Base-by-base conservation (phyloP, 1,140 invertebrate species). In the Lucilia sericata region DNA sequence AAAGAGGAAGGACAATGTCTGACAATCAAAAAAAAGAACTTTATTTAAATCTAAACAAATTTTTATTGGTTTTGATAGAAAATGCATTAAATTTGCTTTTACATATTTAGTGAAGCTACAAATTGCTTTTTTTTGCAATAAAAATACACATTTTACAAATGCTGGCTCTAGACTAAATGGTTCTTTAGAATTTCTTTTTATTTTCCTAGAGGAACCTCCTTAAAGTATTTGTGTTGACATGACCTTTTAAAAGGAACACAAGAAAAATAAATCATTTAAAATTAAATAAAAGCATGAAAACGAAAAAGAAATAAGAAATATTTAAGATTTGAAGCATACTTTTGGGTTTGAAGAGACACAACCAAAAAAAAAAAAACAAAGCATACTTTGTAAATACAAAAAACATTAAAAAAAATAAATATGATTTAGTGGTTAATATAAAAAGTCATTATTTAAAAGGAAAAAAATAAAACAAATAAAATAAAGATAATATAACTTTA, bases 11-110 rank as follows among this genome's bases (percentile, higher is more conserved):
- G 55, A 60, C 55, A 60, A 60, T 60, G 55, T 60, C 55, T 60
- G 55, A 14, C n/a, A 60, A n/a, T 3, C 42, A 60, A 0, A 60
- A n/a, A 1, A n/a, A 2, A n/a, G n/a, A n/a, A 12, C 55, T 14
- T n/a, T 60, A 60, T 60, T 60, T 60, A 60, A 60, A 60, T 60
- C 55, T 60, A 60, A 60, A 60, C 55, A 60, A 60, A 60, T 60
- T 60, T 60, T 17, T 14, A 14, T 60, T 17, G 13, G 25, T 1
- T 60, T 60, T 60, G 55, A 60, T 60, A 60, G 55, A 60, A 60
- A 60, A 60, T 60, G 55, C 55, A 60, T 60, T 60, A 60, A 60
- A n/a, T 60, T 60, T 60, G 13, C 5, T 60, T 60, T 60, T 17
- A 7, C 2, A 42, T 42, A 42, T 42, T 42, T 42, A 42, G 42